Base-by-base conservation (phyloP, 1,140 invertebrate genomes). In the Zelostemma sp. region DNA sequence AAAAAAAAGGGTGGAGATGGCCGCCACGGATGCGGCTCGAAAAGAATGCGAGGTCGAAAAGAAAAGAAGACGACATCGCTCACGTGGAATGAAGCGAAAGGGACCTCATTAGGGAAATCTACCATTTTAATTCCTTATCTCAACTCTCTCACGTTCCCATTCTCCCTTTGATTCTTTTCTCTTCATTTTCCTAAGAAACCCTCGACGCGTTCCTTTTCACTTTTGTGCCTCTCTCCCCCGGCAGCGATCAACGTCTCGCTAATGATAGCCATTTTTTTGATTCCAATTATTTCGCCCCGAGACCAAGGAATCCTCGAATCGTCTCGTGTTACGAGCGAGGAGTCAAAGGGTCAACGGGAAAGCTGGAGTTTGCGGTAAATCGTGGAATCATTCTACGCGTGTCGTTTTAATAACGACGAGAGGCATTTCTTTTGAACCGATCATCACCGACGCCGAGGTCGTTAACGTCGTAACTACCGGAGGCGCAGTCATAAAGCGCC, bases 51-150 rank as follows among this genome's bases (percentile, higher is more conserved):
- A 57, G 48, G 16, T 19, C 43, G 55, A 62, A 35, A 50, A 70
- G 53, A 74, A 69, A 68, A 46, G 48, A 58, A 55, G 9, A 64
- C 62, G 55, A 62, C 63, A 64, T 67, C 56, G 60, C 59, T 72
- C 63, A 47, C 60, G 51, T 53, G 56, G 64, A 65, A 68, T 43
- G 51, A 68, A 65, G 59, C 57, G 62, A 68, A 67, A 70, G 58
- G 57, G 60, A 68, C 47, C 60, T 67, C 72, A 69, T 74, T 72
- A 68, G 53, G 58, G 68, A 77, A 75, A 69, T 75, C 72, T 68
- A 53, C 69, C 50, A 66, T 53, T 59, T 75, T 69, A 72, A 75
- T 69, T 75, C 63, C 67, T 72, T 62, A 67, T 72, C 69, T 75
- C 49, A 55, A 47, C 28, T 11, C 35, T 48, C 46, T 60, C 15